Evolutionary conservation across 1,140 invertebrate genomes (phyloP), one percentile per base, ranked within the genome.

Genomic region (Saccostrea glomerata): DNA sequence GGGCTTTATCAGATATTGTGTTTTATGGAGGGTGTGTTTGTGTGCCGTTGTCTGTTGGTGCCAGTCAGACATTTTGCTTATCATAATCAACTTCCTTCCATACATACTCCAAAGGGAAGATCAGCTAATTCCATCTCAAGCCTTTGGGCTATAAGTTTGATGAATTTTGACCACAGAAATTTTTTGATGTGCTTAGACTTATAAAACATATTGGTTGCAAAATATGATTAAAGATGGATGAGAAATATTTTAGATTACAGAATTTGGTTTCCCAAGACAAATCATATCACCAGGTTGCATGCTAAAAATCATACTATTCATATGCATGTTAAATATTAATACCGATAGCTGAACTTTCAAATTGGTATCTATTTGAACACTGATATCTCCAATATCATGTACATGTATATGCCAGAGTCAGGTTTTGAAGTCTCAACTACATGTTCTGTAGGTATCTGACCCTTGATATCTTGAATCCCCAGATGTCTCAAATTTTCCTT

Each of bases 51-150:
- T 63, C 58, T 63, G 58, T 63, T 63, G 58, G 30, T 77, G 70
- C 70, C 70, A 77, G 70, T 30, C 23, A 77, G 70, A 77, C 70
- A 77, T 77, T 77, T 36, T 77, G 70, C 70, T 77, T 77, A 77
- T 77, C 70, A 30, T 17, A 36, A 25, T 30, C 25, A 36, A 77
- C 25, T 77, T 77, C 70, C 70, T 77, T 25, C 70, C 15, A 12
- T 30, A 40, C 0, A 25, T 13, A 30, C 25, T 77, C 25, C 25
- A 30, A n/a, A 30, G 70, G 23, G 70, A 36, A 36, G 15, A 77
- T 30, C 70, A 77, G 70, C 70, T 77, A 77, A 77, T 77, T 15
- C 70, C 70, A 30, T 77, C 70, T 30, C 70, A 77, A 30, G 25
- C 36, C 70, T 17, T 30, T 77, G 13, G 11, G 11, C 70, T 36